Percentiles rank a stretch among this genome's conserved stretches.
These are phyloP conservation scores for Lutjanus erythropterus DNA, from an alignment of 2,113 vertebrate genomes.

Conservation along the genomic window DNA sequence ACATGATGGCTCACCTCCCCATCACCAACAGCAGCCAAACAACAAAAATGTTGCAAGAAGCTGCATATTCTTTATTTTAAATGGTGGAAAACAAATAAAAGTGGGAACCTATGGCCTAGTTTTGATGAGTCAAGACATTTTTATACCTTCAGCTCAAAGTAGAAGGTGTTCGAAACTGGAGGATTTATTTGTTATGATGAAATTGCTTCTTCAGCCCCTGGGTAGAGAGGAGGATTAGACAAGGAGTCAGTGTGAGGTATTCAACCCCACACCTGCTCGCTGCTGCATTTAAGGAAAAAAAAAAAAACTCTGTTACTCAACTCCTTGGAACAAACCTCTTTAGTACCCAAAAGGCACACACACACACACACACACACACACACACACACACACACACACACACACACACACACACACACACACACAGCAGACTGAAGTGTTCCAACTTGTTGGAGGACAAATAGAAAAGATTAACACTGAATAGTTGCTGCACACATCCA, in stretches of 20 bases:
- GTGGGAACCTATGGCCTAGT: not conserved
- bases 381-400: not conserved
- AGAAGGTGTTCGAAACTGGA: slow-evolving; percentile 19
- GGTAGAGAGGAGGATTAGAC: slow-evolving; percentile 38
- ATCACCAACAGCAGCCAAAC: slow-evolving; percentile 10
- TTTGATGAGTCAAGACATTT: slow-evolving; percentile 27
- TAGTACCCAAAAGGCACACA: slow-evolving; percentile 45
- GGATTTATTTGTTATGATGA: slow-evolving; percentile 61
- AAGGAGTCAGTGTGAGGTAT: slow-evolving; percentile 47
- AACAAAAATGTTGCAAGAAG: slow-evolving; percentile 37
- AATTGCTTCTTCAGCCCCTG: slow-evolving; percentile 48
- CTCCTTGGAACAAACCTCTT: slow-evolving; percentile 25
- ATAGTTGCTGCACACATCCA: slow-evolving; percentile 46
- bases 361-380: slow-evolving; percentile 12
- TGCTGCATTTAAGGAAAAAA: slow-evolving; percentile 43
- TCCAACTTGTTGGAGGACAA: slow-evolving; percentile 72
- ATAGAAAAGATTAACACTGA: slow-evolving; percentile 63
- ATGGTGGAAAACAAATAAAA: slow-evolving; percentile 43
- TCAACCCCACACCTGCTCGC: slow-evolving; percentile 67
- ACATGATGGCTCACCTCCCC: slow-evolving; percentile 34
- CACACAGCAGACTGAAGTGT: slow-evolving; percentile 48
- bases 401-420: slow-evolving; percentile 18
- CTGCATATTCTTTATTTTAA: slow-evolving; percentile 16
- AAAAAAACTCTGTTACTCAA: slow-evolving; percentile 48
- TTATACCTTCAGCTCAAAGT: slow-evolving; percentile 45